Conservation (phyloP, 2,888 invertebrate genomes). For the Scaptomyza tumidula region DNA sequence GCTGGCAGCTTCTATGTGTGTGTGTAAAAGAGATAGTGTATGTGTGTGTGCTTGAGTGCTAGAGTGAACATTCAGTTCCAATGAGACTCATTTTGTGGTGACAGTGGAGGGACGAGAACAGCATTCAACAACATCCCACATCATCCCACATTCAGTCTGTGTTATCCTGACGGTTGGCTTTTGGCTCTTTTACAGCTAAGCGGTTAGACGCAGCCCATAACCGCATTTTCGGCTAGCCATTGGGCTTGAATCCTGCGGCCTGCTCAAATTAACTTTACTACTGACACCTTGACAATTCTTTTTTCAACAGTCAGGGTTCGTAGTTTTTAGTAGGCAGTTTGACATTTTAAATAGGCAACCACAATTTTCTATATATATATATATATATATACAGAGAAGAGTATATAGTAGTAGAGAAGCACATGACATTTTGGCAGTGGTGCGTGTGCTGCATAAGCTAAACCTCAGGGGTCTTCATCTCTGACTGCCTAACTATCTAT, state of each 20-base stretch:
- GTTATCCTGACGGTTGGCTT: slow-evolving; percentile 50
- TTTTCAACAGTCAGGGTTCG: slow-evolving; percentile 35
- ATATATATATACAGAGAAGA: neutral
- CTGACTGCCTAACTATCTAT: neutral
- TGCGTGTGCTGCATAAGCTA: slow-evolving; percentile 57
- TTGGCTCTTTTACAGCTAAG: slow-evolving; percentile 76
- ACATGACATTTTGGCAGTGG: slow-evolving; percentile 63
- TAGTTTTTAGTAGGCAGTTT: slow-evolving; percentile 14
- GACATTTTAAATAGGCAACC: slow-evolving; percentile 60
- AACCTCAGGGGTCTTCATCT: neutral
- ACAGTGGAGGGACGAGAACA: slow-evolving; percentile 42
- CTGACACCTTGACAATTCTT: slow-evolving; percentile 78
- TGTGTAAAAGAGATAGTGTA: neutral
- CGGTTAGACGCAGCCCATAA: slow-evolving; percentile 71
- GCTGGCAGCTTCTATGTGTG: slow-evolving; percentile 10
- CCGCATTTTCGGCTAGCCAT: slow-evolving; percentile 43
- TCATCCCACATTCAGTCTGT: slow-evolving; percentile 30
- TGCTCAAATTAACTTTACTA: slow-evolving; percentile 74
- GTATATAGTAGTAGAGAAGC: neutral
- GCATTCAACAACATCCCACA: neutral
- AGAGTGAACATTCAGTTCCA: slow-evolving; percentile 66
- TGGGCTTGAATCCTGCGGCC: slow-evolving; percentile 9
- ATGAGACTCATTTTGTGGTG: slow-evolving; percentile 78
- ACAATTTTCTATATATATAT: slow-evolving; percentile 34
- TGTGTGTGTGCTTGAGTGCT: neutral